Evolutionary conservation across 2,113 vertebrate species (phyloP), one percentile per base, ranked within the genome.

Genomic region (Synchiropus splendidus): DNA sequence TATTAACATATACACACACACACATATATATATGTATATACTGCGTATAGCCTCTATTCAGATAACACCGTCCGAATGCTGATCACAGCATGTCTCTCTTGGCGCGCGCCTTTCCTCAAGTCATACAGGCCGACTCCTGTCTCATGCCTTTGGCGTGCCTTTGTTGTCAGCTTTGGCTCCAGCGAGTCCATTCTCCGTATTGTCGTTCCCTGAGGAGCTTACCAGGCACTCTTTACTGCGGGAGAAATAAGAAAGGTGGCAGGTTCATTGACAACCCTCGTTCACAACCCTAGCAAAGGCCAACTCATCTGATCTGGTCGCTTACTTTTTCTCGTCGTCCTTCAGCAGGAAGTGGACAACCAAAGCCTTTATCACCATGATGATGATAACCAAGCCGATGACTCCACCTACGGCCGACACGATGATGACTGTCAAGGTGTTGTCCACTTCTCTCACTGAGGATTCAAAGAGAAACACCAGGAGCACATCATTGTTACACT

Each of bases 181-280:
- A 0, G 87, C 84, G 72, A 90, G 63, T 61, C 93, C 93, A 0
- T 97, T 95, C 79, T 98, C 93, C 1, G 92, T 97, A 75, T 97
- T 95, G 82, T 98, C 93, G 0, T 92, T 93, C 53, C 89, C 94
- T 5, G 92, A 92, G 15, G 90, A 92, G 60, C 87, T 96, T 76
- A 98, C 92, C 4, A 98, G 91, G 63, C 92, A 96, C 54, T 97
- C 94, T 77, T 95, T 97, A 85, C 91, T 91, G 72, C 48, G 62
- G 16, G 36, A 27, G 31, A 31, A 36, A 51, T 9, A 70, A 33
- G 50, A 9, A 50, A 48, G 46, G 2, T 6, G 8, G 59, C 31
- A 49, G 40, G 34, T 33, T 36, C 12, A 40, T 11, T 27, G 30
- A 31, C 15, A 17, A 10, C 5, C 39, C 18, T 18, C 39, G 27